Evolutionary conservation across 2,113 vertebrate genomes (phyloP).

Genomic region (Pholis gunnellus): DNA sequence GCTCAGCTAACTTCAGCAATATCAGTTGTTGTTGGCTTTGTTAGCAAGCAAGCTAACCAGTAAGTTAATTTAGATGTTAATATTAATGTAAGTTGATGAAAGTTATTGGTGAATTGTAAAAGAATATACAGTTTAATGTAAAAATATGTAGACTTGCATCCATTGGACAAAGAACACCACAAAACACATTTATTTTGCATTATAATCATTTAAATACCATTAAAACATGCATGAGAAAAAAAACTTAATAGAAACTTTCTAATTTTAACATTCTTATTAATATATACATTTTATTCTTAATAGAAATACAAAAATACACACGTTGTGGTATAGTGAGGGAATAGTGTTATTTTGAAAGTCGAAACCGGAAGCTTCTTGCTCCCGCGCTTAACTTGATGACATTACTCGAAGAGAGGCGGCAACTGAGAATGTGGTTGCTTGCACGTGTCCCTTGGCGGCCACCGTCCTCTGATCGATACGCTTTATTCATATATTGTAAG

Average conservation of each 20-base stretch:
- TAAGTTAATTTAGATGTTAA: neutral
- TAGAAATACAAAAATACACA: neutral
- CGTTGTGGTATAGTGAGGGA: neutral
- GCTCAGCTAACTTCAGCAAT: no score
- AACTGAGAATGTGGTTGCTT: conserved; percentile 37
- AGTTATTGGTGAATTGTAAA: no score
- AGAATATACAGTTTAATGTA: no score
- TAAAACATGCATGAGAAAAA: no score
- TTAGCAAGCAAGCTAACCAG: no score
- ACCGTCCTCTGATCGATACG: conserved; percentile 51
- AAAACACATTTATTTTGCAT: neutral
- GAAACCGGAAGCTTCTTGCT: neutral
- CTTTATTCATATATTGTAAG: neutral
- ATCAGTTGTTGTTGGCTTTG: no score
- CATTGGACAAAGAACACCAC: neutral
- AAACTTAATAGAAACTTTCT: neutral
- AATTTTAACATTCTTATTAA: neutral
- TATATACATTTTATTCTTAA: no score
- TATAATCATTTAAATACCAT: neutral
- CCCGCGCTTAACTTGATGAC: conserved; percentile 3
- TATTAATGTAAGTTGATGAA: no score
- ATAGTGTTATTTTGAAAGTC: conserved; percentile 37
- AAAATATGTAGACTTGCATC: neutral
- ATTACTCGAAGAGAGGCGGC: conserved; percentile 44
- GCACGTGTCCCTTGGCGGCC: conserved; percentile 59